A percentile compares a stretch with the other conserved stretches of the same genome.
These are phyloP conservation scores for Kryptopterus vitreolus DNA, from an alignment of 2,797 vertebrate species.

Conservation along the genomic window DNA sequence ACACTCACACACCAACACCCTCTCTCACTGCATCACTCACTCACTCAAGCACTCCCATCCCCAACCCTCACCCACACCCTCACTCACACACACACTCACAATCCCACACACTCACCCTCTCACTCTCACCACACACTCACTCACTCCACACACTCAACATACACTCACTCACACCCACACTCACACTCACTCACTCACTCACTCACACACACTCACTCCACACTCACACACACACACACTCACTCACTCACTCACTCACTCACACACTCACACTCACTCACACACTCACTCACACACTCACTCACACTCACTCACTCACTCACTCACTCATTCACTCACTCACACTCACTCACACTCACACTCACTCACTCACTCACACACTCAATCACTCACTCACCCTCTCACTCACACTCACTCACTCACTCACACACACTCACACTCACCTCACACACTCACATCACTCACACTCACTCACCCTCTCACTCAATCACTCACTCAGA, in stretches of 20 bases:
- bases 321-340: neutral
- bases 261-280: slow-evolving; percentile 32
- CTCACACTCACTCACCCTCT: neutral
- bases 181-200: too few species aligned
- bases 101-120: too few species aligned
- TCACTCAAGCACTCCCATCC: too few species aligned
- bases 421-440: too few species aligned
- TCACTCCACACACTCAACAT: too few species aligned
- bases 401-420: neutral
- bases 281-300: neutral
- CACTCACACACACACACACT: slow-evolving; percentile 13
- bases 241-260: slow-evolving; percentile 13
- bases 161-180: too few species aligned
- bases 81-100: too few species aligned
- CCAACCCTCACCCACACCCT: too few species aligned
- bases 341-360: neutral
- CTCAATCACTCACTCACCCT: neutral
- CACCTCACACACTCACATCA: neutral
- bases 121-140: too few species aligned
- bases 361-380: neutral
- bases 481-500: neutral
- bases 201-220: neutral
- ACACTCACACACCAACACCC: too few species aligned
- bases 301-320: slow-evolving; percentile 48
- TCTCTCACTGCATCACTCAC: too few species aligned